phyloP scores from a whole-genome alignment of 2,888 invertebrate species.

The Carpatolechia fugitivella region DNA sequence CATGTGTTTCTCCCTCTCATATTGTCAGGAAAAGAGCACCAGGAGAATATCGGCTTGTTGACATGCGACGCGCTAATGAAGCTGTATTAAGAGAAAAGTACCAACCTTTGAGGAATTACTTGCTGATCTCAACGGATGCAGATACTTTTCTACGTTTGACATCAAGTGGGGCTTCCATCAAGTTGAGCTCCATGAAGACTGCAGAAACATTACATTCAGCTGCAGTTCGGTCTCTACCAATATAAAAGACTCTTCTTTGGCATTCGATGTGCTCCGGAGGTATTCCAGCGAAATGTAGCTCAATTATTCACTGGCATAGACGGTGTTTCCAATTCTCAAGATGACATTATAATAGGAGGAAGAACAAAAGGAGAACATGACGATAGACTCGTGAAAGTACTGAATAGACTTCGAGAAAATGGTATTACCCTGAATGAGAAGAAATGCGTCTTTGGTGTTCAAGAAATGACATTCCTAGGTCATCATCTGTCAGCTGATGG shows the following conservation, averaged over 20 bases:
- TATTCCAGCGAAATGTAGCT: slow-evolving; percentile 17
- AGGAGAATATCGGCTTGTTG: slow-evolving; percentile 15
- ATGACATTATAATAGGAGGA: slow-evolving; percentile 12
- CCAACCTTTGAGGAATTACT: slow-evolving; percentile 21
- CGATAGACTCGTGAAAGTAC: too few species aligned
- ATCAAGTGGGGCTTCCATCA: slow-evolving; percentile 21
- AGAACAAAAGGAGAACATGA: background rate
- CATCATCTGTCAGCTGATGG: too few species aligned
- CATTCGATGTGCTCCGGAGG: slow-evolving; percentile 15
- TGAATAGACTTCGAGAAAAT: too few species aligned
- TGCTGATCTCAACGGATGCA: slow-evolving; percentile 16
- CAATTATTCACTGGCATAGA: slow-evolving; percentile 13
- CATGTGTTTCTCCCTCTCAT: slow-evolving; percentile 21
- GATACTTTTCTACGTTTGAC: slow-evolving; percentile 14
- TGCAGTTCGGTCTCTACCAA: slow-evolving; percentile 13
- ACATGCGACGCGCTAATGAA: slow-evolving; percentile 20
- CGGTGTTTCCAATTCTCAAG: slow-evolving; percentile 12
- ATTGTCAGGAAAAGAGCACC: slow-evolving; percentile 11
- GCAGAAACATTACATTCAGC: slow-evolving; percentile 13
- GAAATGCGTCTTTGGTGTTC: too few species aligned
- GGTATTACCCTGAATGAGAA: too few species aligned
- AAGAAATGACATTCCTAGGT: too few species aligned
- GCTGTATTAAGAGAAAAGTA: slow-evolving; percentile 16
- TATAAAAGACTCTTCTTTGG: slow-evolving; percentile 18
- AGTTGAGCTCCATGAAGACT: slow-evolving; percentile 16